Conservation (phyloP, 2,888 invertebrate species). For the Cactoblastis cactorum region DNA sequence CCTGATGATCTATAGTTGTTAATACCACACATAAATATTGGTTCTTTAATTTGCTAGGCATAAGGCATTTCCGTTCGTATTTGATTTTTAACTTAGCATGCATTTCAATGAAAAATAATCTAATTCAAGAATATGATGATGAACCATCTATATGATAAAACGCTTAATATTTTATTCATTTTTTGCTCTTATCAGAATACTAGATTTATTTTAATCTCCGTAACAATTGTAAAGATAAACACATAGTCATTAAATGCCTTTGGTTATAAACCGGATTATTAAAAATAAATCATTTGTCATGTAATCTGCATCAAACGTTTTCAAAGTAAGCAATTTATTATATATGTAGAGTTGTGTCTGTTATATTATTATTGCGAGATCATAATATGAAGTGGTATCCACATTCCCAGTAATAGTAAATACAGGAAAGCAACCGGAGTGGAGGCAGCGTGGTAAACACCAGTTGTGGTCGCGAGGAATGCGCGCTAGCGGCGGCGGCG, state of each 20-base stretch:
- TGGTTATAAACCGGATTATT: too few species aligned
- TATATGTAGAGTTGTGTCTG: not conserved
- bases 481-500: slow-evolving; percentile 44
- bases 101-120: not conserved
- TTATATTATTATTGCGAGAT: not conserved
- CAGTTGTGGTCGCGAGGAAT: slow-evolving; percentile 69
- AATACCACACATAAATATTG: too few species aligned
- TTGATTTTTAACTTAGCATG: not conserved
- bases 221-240: too few species aligned
- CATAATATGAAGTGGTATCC: slow-evolving; percentile 7
- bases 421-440: slow-evolving; percentile 21
- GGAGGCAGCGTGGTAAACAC: slow-evolving; percentile 50
- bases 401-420: slow-evolving; percentile 19
- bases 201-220: too few species aligned
- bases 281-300: too few species aligned
- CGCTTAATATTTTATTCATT: too few species aligned
- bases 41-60: too few species aligned
- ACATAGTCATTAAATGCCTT: too few species aligned
- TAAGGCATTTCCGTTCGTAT: not conserved
- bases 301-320: too few species aligned
- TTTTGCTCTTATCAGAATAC: too few species aligned
- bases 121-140: not conserved
- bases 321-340: not conserved
- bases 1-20: too few species aligned
- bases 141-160: not conserved